Percentiles rank a stretch among this genome's conserved stretches.
phyloP scores from a whole-genome alignment of 2,888 invertebrate genomes.

The Pheosia tremula region DNA sequence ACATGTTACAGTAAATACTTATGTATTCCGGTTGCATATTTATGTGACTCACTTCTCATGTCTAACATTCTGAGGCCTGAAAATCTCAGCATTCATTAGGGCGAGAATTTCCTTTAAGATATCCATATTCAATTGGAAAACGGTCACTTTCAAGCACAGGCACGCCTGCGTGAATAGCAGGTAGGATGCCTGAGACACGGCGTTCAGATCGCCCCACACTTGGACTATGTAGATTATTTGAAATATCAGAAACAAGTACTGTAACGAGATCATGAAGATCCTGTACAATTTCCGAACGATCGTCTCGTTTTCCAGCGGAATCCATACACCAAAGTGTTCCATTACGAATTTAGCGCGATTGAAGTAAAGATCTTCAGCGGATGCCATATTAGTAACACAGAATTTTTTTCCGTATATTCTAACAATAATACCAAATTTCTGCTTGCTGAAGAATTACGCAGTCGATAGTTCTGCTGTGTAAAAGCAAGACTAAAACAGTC shows the following conservation, averaged over 20 bases:
- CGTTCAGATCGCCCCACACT: conserved; percentile 74
- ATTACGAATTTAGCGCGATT: conserved; percentile 70
- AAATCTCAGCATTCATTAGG: conserved; percentile 63
- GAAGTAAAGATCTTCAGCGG: conserved; percentile 60
- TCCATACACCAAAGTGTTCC: conserved; percentile 72
- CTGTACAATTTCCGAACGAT: conserved; percentile 47
- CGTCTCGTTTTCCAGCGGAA: conserved; percentile 51
- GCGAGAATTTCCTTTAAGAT: conserved; percentile 52
- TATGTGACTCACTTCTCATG: conserved; percentile 59
- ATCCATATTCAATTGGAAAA: conserved; percentile 60
- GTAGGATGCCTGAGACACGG: conserved; percentile 70
- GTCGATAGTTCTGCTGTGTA: too few species aligned
- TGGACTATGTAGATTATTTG: conserved; percentile 67
- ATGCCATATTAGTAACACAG: conserved; percentile 15
- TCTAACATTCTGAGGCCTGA: conserved; percentile 50
- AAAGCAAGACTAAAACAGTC: too few species aligned
- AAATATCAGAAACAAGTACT: conserved; percentile 67
- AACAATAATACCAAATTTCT: too few species aligned
- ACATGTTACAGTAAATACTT: neutral
- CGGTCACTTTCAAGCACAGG: conserved; percentile 71
- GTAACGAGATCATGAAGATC: conserved; percentile 60
- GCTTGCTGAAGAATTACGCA: too few species aligned
- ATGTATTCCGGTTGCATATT: conserved; percentile 9
- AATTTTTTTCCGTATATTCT: too few species aligned
- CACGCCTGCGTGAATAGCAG: conserved; percentile 74